Base-by-base conservation (phyloP, 2,888 invertebrate species). In the Eupithecia subumbrata region DNA sequence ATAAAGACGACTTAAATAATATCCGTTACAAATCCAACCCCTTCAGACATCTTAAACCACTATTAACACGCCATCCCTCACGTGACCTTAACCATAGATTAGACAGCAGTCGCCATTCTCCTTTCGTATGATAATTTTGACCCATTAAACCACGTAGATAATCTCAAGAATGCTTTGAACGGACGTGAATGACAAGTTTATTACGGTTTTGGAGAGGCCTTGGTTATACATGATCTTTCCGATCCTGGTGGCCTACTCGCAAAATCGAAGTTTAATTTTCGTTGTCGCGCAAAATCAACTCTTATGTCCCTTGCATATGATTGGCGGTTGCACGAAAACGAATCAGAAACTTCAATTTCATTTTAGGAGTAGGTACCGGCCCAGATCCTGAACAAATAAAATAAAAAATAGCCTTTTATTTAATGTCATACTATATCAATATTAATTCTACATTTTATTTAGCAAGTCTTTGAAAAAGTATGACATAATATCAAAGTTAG, bases 51-150 rank as follows among this genome's bases (percentile, higher is more conserved):
- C 88, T 91, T 89, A 89, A 84, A 90, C 88, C 84, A 88, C 89
- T 89, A 92, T 92, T 92, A 92, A 88, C 92, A 90, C 90, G 84
- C 91, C 89, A 92, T 91, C 90, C 89, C 87, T 91, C 87, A 89
- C 85, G 86, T 90, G 89, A 91, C 92, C 91, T 89, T 82, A 83
- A 85, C 16, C 75, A 72, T 72, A 77, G 77, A 77, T 56, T 75
- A 77, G 12, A 68, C 40, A 71, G 30, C 43, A 25, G 52, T 63
- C 34, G 45, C 60, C 5, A 25, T 25, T 25, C 34, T 22, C 67
- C 88, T 88, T 91, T 91, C 90, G 86, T 91, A 93, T 92, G 92
- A 88, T 90, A 92, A 93, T 93, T 88, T 85, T 88, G 89, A 89
- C 90, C 91, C 89, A 91, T 90, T 91, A 91, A 89, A 86, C 86